These are phyloP conservation scores for Mus minutoides DNA, from an alignment of 2,797 vertebrate genomes.

Conservation along the genomic window DNA sequence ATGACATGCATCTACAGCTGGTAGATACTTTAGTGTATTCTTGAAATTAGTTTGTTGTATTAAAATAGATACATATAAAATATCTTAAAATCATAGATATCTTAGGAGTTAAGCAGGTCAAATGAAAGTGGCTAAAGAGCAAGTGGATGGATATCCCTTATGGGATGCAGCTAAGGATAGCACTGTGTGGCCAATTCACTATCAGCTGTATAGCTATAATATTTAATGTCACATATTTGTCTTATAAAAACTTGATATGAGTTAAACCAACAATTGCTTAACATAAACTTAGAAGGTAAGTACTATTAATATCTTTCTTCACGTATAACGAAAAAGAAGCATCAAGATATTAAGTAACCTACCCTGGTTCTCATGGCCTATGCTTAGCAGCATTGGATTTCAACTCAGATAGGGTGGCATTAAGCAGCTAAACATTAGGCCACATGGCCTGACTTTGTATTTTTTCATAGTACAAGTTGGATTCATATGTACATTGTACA, in stretches of 20 bases:
- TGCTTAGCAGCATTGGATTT: background rate
- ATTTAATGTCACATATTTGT: background rate
- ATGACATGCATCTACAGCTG: background rate
- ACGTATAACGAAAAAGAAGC: background rate
- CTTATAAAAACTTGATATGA: background rate
- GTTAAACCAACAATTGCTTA: background rate
- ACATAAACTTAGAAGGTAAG: background rate
- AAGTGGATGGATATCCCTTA: background rate
- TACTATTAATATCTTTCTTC: background rate
- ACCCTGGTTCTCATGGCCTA: background rate
- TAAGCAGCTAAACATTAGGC: background rate
- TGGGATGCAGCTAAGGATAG: background rate
- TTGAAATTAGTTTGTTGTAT: background rate
- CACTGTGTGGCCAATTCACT: background rate
- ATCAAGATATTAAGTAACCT: background rate
- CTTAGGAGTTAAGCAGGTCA: background rate
- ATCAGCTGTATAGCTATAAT: background rate
- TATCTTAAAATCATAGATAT: slow-evolving; percentile 3
- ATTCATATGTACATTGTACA: background rate
- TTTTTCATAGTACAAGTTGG: background rate
- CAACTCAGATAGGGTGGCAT: background rate
- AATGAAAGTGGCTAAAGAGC: background rate
- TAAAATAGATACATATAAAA: background rate
- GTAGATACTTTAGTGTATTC: background rate
- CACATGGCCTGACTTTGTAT: background rate